A percentile compares a stretch with the other conserved stretches of the same genome.
Conservation (phyloP, 2,888 invertebrate genomes). For the Bellardia bayeri region DNA sequence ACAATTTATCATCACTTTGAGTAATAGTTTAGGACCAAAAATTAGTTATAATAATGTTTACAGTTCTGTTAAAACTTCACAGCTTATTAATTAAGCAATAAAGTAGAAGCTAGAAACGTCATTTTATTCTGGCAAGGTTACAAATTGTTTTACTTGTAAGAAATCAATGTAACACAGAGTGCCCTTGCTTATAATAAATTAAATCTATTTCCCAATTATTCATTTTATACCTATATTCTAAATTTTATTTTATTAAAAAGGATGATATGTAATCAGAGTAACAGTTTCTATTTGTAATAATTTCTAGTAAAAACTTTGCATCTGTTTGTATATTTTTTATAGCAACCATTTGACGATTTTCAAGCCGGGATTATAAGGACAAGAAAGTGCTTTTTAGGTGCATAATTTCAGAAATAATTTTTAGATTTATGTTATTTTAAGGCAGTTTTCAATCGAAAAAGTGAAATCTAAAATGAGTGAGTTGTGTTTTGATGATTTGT, state of each 20-base stretch:
- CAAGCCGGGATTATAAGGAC: constrained; percentile 43
- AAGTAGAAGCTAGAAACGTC: constrained; percentile 24
- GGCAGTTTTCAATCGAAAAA: too few species aligned
- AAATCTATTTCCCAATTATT: too few species aligned
- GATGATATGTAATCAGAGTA: constrained; percentile 65
- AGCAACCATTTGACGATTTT: constrained; percentile 57
- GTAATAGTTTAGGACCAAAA: not conserved
- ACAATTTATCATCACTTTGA: constrained; percentile 79
- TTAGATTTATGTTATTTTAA: too few species aligned
- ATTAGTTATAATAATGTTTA: not conserved
- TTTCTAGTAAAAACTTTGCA: constrained; percentile 34
- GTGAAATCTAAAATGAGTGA: too few species aligned
- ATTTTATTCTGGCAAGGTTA: constrained; percentile 65
- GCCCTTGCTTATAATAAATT: constrained; percentile 61
- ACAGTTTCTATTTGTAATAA: constrained; percentile 7
- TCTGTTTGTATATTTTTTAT: constrained; percentile 39
- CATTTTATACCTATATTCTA: not conserved
- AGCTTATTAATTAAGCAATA: not conserved
- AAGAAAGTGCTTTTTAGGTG: constrained; percentile 71
- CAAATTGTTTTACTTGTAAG: constrained; percentile 57
- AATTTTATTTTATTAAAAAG: not conserved
- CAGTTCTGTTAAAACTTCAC: constrained; percentile 16
- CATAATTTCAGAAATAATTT: not conserved
- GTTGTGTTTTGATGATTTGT: too few species aligned
- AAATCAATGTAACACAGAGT: constrained; percentile 71